Evolutionary conservation across 2,113 vertebrate genomes (phyloP).

Genomic region (Vulpes lagopus): DNA sequence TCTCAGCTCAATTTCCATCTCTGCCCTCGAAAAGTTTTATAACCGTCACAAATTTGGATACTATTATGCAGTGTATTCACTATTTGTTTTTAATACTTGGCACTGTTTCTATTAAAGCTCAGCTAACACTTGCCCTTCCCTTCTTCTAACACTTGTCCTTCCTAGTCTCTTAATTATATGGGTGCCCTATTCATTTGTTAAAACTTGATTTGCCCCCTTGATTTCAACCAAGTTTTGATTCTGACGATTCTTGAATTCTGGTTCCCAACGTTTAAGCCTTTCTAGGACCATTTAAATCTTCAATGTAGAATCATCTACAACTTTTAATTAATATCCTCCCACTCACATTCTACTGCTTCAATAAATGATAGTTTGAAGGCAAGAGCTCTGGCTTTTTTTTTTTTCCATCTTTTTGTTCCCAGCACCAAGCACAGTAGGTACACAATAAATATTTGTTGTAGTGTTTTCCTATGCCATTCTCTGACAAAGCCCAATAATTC

Average conservation of each 20-base stretch:
- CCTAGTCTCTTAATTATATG: neutral
- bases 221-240: neutral
- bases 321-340: neutral
- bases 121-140: neutral
- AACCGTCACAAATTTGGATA: neutral
- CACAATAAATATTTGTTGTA: neutral
- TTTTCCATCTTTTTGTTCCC: neutral
- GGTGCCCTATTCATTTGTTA: neutral
- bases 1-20: conserved; percentile 26
- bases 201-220: conserved; percentile 1
- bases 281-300: neutral
- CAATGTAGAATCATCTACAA: neutral
- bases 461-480: neutral
- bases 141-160: neutral
- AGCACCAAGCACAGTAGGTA: neutral
- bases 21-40: neutral
- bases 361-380: neutral
- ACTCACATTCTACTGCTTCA: neutral
- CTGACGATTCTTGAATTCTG: neutral
- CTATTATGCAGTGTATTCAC: neutral
- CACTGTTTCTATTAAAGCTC: neutral
- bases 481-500: neutral
- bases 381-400: neutral
- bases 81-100: neutral
- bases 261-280: neutral